Evolutionary conservation across 2,888 invertebrate species (phyloP).

Genomic region (Hydriomena furcata): DNA sequence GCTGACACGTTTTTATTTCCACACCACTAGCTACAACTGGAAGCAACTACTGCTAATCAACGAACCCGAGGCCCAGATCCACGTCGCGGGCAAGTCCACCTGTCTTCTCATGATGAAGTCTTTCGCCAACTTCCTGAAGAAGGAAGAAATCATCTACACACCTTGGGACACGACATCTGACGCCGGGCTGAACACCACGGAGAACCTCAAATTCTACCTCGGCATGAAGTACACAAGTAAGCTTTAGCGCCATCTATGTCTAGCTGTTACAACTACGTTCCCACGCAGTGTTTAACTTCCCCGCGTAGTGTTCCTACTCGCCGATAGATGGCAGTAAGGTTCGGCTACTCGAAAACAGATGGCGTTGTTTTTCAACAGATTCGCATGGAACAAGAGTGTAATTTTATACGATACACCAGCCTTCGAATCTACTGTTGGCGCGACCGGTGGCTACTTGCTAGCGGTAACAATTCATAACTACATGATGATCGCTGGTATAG

Average conservation of each 20-base stretch:
- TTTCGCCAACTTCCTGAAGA: conserved; percentile 84
- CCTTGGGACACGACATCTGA: conserved; percentile 86
- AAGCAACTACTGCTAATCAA: conserved; percentile 88
- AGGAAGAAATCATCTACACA: conserved; percentile 71
- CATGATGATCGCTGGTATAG: conserved; percentile 62
- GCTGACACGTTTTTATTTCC: conserved; percentile 67
- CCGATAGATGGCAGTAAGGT: conserved; percentile 39
- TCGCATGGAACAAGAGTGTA: conserved; percentile 88
- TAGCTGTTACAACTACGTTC: conserved; percentile 1
- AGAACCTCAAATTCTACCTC: conserved; percentile 86
- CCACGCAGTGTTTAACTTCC: neutral
- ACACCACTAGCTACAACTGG: conserved; percentile 87
- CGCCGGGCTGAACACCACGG: conserved; percentile 80
- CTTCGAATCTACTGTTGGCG: conserved; percentile 86
- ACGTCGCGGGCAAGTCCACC: conserved; percentile 87
- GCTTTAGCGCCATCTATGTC: conserved; percentile 55
- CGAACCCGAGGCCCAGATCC: conserved; percentile 86
- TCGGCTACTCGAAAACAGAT: conserved; percentile 49
- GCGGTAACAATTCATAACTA: conserved; percentile 88
- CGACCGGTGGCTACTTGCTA: conserved; percentile 89
- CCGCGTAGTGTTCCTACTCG: conserved; percentile 20
- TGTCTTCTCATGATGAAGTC: conserved; percentile 90
- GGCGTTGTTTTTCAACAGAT: conserved; percentile 75
- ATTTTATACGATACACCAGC: conserved; percentile 91
- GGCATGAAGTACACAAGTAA: conserved; percentile 89